phyloP scores from a whole-genome alignment of 2,797 vertebrate species.

The Monodelphis domestica region DNA sequence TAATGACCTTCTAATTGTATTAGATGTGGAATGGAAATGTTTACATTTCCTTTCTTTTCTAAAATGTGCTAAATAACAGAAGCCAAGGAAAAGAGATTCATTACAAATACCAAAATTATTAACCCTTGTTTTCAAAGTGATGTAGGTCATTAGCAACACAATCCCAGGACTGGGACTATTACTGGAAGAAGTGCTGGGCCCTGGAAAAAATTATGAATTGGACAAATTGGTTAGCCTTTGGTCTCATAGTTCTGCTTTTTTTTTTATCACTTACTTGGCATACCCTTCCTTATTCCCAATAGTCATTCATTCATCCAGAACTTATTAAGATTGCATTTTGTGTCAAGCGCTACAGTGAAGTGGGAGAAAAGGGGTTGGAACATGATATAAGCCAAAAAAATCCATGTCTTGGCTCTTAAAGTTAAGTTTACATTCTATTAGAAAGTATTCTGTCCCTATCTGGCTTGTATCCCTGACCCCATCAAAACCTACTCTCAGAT shows the following conservation, averaged over 20 bases:
- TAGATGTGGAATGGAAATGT: conserved; percentile 79
- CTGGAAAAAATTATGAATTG: background rate
- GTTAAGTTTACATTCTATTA: background rate
- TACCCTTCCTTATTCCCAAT: background rate
- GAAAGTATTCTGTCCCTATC: background rate
- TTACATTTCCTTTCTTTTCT: conserved; percentile 76
- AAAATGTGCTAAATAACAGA: conserved; percentile 77
- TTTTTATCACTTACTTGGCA: background rate
- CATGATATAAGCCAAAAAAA: background rate
- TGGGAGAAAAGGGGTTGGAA: background rate
- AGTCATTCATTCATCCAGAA: background rate
- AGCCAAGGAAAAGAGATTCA: conserved; percentile 63
- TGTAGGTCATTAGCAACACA: background rate
- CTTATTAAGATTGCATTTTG: background rate
- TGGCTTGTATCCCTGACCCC: background rate
- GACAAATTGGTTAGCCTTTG: background rate
- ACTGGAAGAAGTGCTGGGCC: background rate
- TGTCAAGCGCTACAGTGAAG: background rate
- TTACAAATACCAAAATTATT: conserved; percentile 64
- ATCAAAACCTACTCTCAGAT: background rate
- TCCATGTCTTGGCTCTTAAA: background rate
- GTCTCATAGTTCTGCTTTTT: background rate
- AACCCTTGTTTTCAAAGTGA: background rate
- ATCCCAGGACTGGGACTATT: background rate
- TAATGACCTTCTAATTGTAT: conserved; percentile 80